phyloP scores from a whole-genome alignment of 1,140 invertebrate species.

The Hycleus phaleratus region DNA sequence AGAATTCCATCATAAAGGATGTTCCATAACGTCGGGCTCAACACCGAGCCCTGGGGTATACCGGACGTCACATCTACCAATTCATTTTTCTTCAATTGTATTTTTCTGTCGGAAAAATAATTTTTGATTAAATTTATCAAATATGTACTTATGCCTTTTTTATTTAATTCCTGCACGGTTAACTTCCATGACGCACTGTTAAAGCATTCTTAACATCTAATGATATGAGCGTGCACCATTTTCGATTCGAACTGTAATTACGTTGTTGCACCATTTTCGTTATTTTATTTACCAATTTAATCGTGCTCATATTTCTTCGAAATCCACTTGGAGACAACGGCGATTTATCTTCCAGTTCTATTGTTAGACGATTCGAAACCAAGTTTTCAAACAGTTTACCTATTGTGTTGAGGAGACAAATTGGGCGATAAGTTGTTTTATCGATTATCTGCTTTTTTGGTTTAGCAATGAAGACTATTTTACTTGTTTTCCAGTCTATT shows the following conservation, averaged over 20 bases:
- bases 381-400: slow-evolving; percentile 41
- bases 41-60: slow-evolving; percentile 36
- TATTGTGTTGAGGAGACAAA: slow-evolving; percentile 39
- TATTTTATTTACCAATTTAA: slow-evolving; percentile 24
- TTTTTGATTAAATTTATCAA: slow-evolving; percentile 1
- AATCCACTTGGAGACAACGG: slow-evolving; percentile 28
- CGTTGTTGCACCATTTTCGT: slow-evolving; percentile 18
- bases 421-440: slow-evolving; percentile 34
- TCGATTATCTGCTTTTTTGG: slow-evolving; percentile 27
- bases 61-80: slow-evolving; percentile 19
- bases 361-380: slow-evolving; percentile 21
- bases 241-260: slow-evolving; percentile 20
- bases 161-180: slow-evolving; percentile 3
- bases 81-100: neutral
- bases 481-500: slow-evolving; percentile 37
- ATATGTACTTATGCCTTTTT: neutral
- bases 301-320: slow-evolving; percentile 29
- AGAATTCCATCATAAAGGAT: slow-evolving; percentile 29
- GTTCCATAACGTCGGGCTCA: slow-evolving; percentile 23
- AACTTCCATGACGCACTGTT: slow-evolving; percentile 19
- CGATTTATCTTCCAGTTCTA: slow-evolving; percentile 12
- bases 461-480: slow-evolving; percentile 33
- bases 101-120: slow-evolving; percentile 8
- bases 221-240: slow-evolving; percentile 15
- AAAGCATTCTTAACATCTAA: slow-evolving; percentile 26